phyloP scores from a whole-genome alignment of 2,113 vertebrate species.

The Pseudopodoces humilis region DNA sequence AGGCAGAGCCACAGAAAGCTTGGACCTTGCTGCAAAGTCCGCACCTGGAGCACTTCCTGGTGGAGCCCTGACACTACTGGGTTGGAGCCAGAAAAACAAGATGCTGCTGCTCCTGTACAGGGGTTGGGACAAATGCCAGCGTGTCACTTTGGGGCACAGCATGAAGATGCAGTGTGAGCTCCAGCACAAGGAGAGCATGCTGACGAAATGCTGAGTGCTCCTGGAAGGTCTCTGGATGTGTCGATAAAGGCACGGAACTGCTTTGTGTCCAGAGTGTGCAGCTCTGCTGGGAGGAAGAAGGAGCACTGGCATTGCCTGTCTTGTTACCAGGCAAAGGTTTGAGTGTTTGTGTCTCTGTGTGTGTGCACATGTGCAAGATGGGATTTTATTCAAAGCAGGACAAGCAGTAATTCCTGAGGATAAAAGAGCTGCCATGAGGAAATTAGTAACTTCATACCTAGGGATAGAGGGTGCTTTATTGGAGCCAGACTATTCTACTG shows the following conservation, averaged over 20 bases:
- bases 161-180: neutral
- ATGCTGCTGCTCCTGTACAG: neutral
- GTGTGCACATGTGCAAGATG: neutral
- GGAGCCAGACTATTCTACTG: neutral
- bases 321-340: neutral
- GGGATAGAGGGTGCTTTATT: neutral
- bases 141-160: rapidly evolving
- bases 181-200: neutral
- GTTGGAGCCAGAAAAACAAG: neutral
- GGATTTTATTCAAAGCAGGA: conserved; percentile 42
- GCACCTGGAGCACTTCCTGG: neutral
- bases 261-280: neutral
- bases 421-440: conserved; percentile 10
- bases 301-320: rapidly evolving
- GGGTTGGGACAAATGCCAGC: neutral
- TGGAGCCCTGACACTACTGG: neutral
- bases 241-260: neutral
- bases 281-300: neutral
- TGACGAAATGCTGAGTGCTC: neutral
- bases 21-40: conserved; percentile 9
- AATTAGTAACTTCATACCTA: conserved; percentile 2
- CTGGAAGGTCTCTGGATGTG: neutral
- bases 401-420: conserved; percentile 30
- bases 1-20: neutral
- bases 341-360: neutral